Percentiles rank a stretch among this genome's conserved stretches.
Evolutionary conservation across 2,113 vertebrate genomes (phyloP).

Genomic region (Lagenorhynchus albirostris): DNA sequence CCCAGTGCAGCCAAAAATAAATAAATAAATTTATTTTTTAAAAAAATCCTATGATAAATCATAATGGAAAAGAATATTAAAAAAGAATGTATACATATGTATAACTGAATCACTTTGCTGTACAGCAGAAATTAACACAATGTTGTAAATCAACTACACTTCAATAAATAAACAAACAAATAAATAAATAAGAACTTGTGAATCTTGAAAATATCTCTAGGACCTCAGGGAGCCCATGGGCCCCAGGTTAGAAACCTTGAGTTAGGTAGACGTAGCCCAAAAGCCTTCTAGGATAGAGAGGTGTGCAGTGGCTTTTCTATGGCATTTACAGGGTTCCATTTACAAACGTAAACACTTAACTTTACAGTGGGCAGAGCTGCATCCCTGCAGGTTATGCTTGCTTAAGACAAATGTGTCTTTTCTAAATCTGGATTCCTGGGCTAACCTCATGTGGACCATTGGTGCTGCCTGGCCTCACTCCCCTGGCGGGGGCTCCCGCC

Average conservation of each 20-base stretch:
- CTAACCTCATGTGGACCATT: not conserved
- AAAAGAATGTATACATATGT: not conserved
- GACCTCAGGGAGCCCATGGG: not conserved
- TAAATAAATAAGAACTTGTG: not conserved
- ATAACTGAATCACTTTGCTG: not conserved
- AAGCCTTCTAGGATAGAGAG: not conserved
- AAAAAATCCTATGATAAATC: not conserved
- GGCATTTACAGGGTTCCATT: not conserved
- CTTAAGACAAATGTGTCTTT: not conserved
- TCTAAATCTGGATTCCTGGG: not conserved
- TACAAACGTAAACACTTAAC: not conserved
- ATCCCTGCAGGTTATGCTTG: fast-evolving
- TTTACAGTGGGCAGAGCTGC: not conserved
- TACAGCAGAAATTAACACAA: not conserved
- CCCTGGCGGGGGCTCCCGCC: not conserved
- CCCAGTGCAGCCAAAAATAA: no score
- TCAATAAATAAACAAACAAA: not conserved
- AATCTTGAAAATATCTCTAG: not conserved
- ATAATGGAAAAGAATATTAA: not conserved
- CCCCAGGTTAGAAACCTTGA: not conserved
- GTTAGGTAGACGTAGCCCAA: not conserved
- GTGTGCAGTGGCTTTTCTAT: not conserved
- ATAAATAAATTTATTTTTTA: no score
- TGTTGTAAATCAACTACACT: not conserved
- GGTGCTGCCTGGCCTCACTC: not conserved